Percentiles rank a stretch among this genome's conserved stretches.
Evolutionary conservation across 2,888 invertebrate genomes (phyloP).

Genomic region (Steinernema hermaphroditum): DNA sequence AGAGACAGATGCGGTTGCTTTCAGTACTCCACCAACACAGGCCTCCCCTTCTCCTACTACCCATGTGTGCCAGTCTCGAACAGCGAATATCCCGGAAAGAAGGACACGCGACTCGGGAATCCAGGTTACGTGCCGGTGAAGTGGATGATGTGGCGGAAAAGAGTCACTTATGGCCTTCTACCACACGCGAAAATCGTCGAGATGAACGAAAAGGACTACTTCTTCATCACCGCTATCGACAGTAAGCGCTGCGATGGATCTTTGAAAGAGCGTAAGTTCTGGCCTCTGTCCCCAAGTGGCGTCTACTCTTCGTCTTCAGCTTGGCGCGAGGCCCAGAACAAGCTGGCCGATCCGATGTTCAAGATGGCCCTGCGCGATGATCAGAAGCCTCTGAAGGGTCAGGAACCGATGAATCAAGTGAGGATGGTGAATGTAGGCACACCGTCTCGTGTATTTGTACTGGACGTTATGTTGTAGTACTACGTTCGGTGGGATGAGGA

Average conservation of each 20-base stretch:
- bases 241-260: not conserved
- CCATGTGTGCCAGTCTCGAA: not conserved
- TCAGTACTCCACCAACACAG: not conserved
- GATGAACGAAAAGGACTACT: not conserved
- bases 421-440: not conserved
- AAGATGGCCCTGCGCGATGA: not conserved
- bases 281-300: not conserved
- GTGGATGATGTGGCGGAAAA: not conserved
- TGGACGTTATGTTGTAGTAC: not conserved
- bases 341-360: not conserved
- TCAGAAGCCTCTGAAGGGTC: not conserved
- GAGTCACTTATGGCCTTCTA: not conserved
- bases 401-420: not conserved
- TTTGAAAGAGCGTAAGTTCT: not conserved
- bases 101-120: not conserved
- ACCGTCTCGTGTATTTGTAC: too few relatives aligned
- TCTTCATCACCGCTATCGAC: not conserved
- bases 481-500: not conserved
- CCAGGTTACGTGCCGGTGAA: not conserved
- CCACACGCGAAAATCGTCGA: not conserved
- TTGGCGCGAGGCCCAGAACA: not conserved
- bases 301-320: not conserved
- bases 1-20: not conserved
- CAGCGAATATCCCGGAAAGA: not conserved
- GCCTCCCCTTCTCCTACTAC: not conserved